Evolutionary conservation across 37 sponge, comb jelly and placozoan genomes (phyloP), one percentile per base, ranked within the genome.

Genomic region (Ephydatia muelleri): DNA sequence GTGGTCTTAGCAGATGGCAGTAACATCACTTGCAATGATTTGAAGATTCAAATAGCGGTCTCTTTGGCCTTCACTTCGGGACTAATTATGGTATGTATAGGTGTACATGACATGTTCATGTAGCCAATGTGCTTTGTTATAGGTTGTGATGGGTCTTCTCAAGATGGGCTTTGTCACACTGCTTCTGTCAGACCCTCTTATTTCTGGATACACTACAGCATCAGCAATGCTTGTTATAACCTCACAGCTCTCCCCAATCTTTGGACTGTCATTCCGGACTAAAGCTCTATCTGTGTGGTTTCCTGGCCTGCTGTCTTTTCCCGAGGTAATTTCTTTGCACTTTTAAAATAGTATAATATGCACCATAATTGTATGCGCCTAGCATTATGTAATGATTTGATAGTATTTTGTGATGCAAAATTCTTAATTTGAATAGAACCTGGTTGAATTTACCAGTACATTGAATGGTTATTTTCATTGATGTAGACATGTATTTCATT

Each of bases 201-300:
- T 92, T 27, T 84, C 91, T 69, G 94, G 92, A 19, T 95, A 92
- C 73, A 91, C 92, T 47, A 89, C 92, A 57, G 95, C 90, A 11
- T 90, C 95, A 31, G 95, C 92, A 0, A 82, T 86, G 12, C 95
- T 92, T 89, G 95, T 95, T 35, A 86, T 89, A 38, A 84, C 89
- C n/a, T 87, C 90, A 79, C 95, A 95, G 71, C 64, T 91, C 23
- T 76, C 72, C 33, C 89, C 85, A 72, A 67, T 95, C 32, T 70
- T 88, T n/a, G 95, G 92, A 2, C 16, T 95, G 35, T 26, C 79
- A 14, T 16, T 57, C 57, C 57, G 16, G 57, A 57, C 16, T 57
- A 14, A 16, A 1, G 19, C 57, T 92, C 30, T 32, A 65, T 49
- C 9, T 28, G 5, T 38, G 26, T 31, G 31, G 31, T 68, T n/a